Evolutionary conservation across 2,888 invertebrate species (phyloP).

Genomic region (Eupelmus urozonus): DNA sequence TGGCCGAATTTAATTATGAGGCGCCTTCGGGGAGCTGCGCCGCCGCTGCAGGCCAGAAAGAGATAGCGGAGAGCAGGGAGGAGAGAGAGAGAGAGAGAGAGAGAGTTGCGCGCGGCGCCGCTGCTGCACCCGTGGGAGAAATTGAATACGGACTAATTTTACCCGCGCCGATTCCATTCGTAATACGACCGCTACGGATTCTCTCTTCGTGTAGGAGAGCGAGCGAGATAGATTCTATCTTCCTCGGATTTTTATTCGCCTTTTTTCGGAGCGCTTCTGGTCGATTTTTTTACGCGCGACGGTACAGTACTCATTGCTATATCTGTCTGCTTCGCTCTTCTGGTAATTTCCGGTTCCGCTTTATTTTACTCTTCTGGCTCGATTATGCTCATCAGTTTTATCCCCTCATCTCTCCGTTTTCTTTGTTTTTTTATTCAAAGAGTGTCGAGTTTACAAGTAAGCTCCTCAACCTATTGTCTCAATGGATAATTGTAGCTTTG

Average conservation of each 20-base stretch:
- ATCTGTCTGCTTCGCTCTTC: slow-evolving; percentile 46
- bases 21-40: slow-evolving; percentile 73
- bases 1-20: slow-evolving; percentile 77
- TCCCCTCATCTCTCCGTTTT: not conserved
- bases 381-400: slow-evolving; percentile 27
- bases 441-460: not conserved
- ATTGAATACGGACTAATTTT: slow-evolving; percentile 77
- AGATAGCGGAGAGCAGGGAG: slow-evolving; percentile 16
- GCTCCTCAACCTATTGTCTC: too few relatives aligned
- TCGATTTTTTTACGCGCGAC: slow-evolving; percentile 51
- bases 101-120: not conserved
- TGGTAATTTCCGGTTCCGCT: slow-evolving; percentile 60
- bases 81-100: slow-evolving; percentile 21
- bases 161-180: slow-evolving; percentile 69
- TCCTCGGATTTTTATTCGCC: not conserved
- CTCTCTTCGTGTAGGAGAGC: not conserved
- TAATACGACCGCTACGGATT: slow-evolving; percentile 63
- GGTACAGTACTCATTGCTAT: not conserved
- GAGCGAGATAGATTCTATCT: slow-evolving; percentile 55
- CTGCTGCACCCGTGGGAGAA: slow-evolving; percentile 71
- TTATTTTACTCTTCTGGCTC: slow-evolving; percentile 26
- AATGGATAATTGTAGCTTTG: not conserved
- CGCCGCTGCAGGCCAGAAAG: slow-evolving; percentile 59
- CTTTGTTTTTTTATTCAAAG: not conserved
- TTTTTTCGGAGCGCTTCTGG: not conserved